Conservation (phyloP, 2,888 invertebrate species). For the Subacronicta megacephala region DNA sequence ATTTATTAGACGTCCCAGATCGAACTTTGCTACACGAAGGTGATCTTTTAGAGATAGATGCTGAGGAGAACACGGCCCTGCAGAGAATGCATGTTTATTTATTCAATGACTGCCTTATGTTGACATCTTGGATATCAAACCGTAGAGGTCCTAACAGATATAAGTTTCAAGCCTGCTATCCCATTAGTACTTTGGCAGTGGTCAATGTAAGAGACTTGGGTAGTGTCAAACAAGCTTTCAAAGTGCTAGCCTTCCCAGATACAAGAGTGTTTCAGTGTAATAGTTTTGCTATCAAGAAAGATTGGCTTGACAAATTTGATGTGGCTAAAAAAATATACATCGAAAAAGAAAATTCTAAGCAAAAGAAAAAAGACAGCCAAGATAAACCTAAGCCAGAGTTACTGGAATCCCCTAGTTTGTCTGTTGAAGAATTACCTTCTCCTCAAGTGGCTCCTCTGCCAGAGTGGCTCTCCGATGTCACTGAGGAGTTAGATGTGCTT, state of each 20-base stretch:
- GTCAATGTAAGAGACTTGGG: slow-evolving; percentile 98
- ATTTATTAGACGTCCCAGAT: slow-evolving; percentile 93
- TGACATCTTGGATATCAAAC: slow-evolving; percentile 94
- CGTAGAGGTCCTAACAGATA: slow-evolving; percentile 94
- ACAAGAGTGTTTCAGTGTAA: slow-evolving; percentile 97
- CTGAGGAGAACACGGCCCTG: slow-evolving; percentile 95
- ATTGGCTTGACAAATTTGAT: slow-evolving; percentile 98
- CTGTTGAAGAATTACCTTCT: slow-evolving; percentile 82
- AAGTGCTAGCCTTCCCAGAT: slow-evolving; percentile 97
- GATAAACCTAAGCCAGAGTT: slow-evolving; percentile 80
- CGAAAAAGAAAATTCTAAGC: slow-evolving; percentile 90
- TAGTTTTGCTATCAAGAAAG: slow-evolving; percentile 94
- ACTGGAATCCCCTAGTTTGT: slow-evolving; percentile 84
- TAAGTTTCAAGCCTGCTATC: slow-evolving; percentile 95
- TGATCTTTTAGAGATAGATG: slow-evolving; percentile 96
- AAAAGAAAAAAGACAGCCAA: slow-evolving; percentile 82
- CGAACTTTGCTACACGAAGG: slow-evolving; percentile 96
- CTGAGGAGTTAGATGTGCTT: slow-evolving; percentile 98
- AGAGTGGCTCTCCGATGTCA: slow-evolving; percentile 97
- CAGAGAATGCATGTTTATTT: slow-evolving; percentile 97
- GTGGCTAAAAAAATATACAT: slow-evolving; percentile 95
- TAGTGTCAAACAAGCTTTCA: slow-evolving; percentile 97
- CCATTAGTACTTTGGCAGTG: slow-evolving; percentile 96
- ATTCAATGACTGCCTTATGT: slow-evolving; percentile 97
- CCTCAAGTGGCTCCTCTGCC: slow-evolving; percentile 88